Conservation (phyloP, 2,888 invertebrate species). For the Bhutanitis thaidina region DNA sequence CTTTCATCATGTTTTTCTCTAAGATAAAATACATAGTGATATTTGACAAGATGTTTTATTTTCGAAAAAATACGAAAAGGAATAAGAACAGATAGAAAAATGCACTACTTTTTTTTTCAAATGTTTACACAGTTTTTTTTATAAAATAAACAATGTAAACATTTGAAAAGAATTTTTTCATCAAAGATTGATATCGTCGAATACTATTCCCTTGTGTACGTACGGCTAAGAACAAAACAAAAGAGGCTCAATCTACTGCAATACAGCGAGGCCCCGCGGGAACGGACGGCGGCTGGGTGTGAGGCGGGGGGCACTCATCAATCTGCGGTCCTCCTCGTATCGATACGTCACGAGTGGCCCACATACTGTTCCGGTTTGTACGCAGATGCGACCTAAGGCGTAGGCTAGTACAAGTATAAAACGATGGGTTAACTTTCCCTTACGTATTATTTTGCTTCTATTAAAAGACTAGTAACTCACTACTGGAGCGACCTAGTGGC, state of each 20-base stretch:
- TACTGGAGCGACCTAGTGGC: too few species aligned
- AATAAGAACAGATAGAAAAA: too few species aligned
- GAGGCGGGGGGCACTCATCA: constrained; percentile 48
- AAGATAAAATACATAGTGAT: too few species aligned
- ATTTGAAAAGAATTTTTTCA: too few species aligned
- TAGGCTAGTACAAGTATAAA: neutral
- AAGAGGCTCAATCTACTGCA: constrained; percentile 51
- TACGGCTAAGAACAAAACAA: constrained; percentile 37
- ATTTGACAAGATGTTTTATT: too few species aligned
- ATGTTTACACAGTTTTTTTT: too few species aligned
- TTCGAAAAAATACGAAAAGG: too few species aligned
- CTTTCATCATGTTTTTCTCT: too few species aligned
- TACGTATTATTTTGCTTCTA: neutral
- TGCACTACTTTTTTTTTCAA: too few species aligned
- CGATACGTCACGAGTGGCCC: constrained; percentile 63
- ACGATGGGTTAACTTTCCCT: neutral
- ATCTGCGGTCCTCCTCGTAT: constrained; percentile 61
- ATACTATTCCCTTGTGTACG: constrained; percentile 5
- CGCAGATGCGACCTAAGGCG: constrained; percentile 57
- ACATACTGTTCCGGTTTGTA: constrained; percentile 50
- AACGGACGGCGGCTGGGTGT: constrained; percentile 19
- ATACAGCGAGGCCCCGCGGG: constrained; percentile 39
- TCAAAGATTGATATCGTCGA: neutral
- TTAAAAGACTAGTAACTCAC: too few species aligned
- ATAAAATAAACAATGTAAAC: too few species aligned